Percentiles rank a stretch among this genome's conserved stretches.
These are phyloP conservation scores for Minunthozetes semirufus DNA, from an alignment of 2,888 invertebrate genomes.

Conservation along the genomic window DNA sequence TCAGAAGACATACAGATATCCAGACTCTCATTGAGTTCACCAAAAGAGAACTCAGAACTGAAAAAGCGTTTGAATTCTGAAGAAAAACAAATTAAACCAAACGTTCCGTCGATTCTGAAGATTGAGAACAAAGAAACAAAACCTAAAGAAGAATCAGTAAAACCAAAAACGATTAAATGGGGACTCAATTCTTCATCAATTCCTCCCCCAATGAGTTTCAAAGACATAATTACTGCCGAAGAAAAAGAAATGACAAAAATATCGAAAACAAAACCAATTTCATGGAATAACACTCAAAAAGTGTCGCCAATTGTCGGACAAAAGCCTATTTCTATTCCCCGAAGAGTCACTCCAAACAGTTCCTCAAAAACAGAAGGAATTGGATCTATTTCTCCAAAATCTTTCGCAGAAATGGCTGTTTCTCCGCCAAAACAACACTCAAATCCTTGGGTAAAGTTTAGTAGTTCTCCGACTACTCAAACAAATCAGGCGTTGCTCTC, in stretches of 20 bases:
- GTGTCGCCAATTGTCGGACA: neutral
- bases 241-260: constrained; percentile 7
- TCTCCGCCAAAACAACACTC: constrained; percentile 32
- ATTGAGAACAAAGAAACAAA: neutral
- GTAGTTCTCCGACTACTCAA: neutral
- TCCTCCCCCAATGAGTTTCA: constrained; percentile 1
- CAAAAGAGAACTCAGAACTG: neutral
- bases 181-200: neutral
- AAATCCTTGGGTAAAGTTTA: constrained; percentile 37
- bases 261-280: neutral
- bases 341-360: neutral
- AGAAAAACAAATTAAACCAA: neutral
- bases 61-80: neutral
- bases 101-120: neutral
- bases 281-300: neutral
- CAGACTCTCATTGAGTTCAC: neutral
- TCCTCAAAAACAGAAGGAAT: neutral
- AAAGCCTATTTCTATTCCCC: neutral
- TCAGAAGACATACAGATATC: constrained; percentile 28
- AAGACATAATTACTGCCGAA: constrained; percentile 7
- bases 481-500: neutral
- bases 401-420: constrained; percentile 14
- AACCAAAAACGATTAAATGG: constrained; percentile 18
- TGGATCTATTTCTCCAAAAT: neutral
- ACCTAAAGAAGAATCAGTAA: neutral